Conservation (phyloP, 2,888 invertebrate genomes). For the Dynastes maya region DNA sequence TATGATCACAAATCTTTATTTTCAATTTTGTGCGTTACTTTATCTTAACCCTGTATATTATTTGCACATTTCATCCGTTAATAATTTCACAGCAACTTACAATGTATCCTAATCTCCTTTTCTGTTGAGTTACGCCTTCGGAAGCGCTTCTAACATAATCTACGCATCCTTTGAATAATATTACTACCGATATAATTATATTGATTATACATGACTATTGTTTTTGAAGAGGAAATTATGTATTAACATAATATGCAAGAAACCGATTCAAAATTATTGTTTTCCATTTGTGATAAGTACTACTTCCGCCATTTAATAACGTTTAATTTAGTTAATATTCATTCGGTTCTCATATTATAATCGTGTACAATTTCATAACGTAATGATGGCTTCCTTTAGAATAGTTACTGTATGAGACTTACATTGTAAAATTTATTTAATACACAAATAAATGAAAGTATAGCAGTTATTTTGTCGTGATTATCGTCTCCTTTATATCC, state of each 20-base stretch:
- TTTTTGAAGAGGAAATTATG: constrained; percentile 44
- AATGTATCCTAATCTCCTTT: too few species aligned
- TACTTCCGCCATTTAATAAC: constrained; percentile 17
- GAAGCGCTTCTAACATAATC: background rate
- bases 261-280: constrained; percentile 2
- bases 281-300: background rate
- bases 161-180: constrained; percentile 11
- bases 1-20: too few species aligned
- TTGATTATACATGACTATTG: constrained; percentile 20
- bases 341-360: background rate
- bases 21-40: too few species aligned
- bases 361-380: background rate
- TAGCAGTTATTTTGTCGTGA: too few species aligned
- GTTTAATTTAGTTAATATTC: constrained; percentile 9
- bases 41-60: too few species aligned
- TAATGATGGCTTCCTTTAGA: background rate
- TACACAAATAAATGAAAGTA: too few species aligned
- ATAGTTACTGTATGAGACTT: background rate
- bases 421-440: background rate
- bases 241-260: constrained; percentile 14
- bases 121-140: background rate
- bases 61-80: too few species aligned
- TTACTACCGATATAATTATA: constrained; percentile 14
- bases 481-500: too few species aligned
- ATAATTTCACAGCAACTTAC: too few species aligned